These are phyloP conservation scores for Thumatha senex DNA, from an alignment of 2,888 invertebrate genomes.

Conservation along the genomic window DNA sequence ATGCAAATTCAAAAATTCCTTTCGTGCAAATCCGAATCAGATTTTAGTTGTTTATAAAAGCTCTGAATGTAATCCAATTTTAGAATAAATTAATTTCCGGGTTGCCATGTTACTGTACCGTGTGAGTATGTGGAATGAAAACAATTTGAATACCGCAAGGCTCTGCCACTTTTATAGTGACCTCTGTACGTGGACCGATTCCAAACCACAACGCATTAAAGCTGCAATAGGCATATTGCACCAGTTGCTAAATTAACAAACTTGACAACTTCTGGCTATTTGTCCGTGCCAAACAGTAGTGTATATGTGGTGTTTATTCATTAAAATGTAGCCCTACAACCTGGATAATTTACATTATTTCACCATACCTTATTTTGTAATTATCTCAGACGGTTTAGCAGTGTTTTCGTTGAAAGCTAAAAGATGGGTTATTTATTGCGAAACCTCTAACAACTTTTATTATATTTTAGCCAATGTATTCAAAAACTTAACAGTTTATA, in stretches of 20 bases:
- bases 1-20: too few relatives aligned
- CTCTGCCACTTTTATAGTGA: constrained; percentile 69
- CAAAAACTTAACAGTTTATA: too few relatives aligned
- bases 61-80: constrained; percentile 40
- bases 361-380: too few relatives aligned
- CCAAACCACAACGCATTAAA: constrained; percentile 73
- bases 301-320: neutral
- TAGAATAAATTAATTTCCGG: constrained; percentile 47
- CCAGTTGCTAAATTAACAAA: constrained; percentile 55
- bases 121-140: constrained; percentile 63
- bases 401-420: too few relatives aligned
- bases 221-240: constrained; percentile 66
- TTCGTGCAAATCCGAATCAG: too few relatives aligned
- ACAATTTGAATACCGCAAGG: constrained; percentile 67
- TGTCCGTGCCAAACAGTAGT: constrained; percentile 9
- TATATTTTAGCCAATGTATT: too few relatives aligned
- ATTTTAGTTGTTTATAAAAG: constrained; percentile 15
- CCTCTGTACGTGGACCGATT: constrained; percentile 67
- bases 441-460: too few relatives aligned
- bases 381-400: too few relatives aligned
- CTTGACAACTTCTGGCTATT: constrained; percentile 46
- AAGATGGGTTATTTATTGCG: too few relatives aligned
- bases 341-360: too few relatives aligned
- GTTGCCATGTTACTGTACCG: constrained; percentile 48
- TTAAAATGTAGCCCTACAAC: neutral